Base-by-base conservation (phyloP, 2,888 invertebrate species). In the Torymus texanus region DNA sequence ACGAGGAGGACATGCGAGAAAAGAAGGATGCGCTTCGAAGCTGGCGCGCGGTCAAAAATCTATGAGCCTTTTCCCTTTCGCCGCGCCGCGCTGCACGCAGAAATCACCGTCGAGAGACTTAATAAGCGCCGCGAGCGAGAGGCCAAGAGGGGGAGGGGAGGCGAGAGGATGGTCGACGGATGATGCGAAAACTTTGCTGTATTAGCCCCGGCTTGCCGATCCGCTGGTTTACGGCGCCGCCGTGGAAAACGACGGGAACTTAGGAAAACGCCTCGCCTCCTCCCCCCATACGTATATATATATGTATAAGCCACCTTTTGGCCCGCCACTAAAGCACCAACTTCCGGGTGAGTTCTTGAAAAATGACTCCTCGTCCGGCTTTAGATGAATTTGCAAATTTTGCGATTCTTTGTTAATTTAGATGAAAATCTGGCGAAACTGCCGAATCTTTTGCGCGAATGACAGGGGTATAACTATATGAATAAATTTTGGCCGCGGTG, bases 131-230 rank as follows among this genome's bases (percentile, higher is more conserved):
- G 84, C 86, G 88, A 88, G 87, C 76, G 55, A 73, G 58, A 59
- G 84, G 85, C 83, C 84, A 84, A 84, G 53, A 29, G 12, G 41
- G 11, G 11, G 55, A 21, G 55, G n/a, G 18, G 51, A 18, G 16
- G n/a, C 55, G 16, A 83, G 87, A 87, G 88, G 87, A 88, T 89
- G 86, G 86, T 86, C 85, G 85, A 85, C 84, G 87, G 88, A 89
- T 88, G 89, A 90, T 89, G 89, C 88, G 88, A 89, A 90, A 90
- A 90, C 88, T 90, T 90, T 87, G 87, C 87, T 88, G 87, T 89
- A 88, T 90, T 88, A 89, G 88, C 86, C 74, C 55, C 85, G 87
- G 87, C 88, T 88, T 85, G 87, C 86, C 87, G 88, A 89, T 89
- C 87, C 87, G 85, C 82, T 85, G 86, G 87, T 87, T 88, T 85